Evolutionary conservation across 2,888 invertebrate species (phyloP), one percentile per base, ranked within the genome.

Genomic region (Ferrisia virgata): DNA sequence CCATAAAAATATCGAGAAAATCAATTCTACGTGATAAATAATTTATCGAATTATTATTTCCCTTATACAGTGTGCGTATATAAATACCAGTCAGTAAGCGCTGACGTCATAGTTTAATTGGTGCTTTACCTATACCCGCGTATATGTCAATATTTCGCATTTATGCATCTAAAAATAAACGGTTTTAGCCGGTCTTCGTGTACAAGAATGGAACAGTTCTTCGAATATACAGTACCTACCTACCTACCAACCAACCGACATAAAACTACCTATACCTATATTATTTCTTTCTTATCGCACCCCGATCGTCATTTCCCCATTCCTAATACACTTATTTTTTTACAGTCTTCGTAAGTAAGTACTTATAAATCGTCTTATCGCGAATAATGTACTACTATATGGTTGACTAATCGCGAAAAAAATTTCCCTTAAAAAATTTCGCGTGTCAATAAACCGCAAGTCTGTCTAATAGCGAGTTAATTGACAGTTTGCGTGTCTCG

Each of bases 31-130:
- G 53, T 18, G 11, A 53, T 53, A 53, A 53, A 53, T 53, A 53
- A 53, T 53, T 53, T 22, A 53, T 22, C 53, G 22, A 53, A 53
- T 15, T 43, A 43, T 53, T 53, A 53, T 22, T 53, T 43, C 22
- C 53, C 53, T 18, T 53, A 15, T 13, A 15, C 15, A n/a, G n/a
- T n/a, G n/a, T n/a, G 36, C 43, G 11, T 43, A 43, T 15, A 22
- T 53, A 6, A 53, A 53, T 53, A 53, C 13, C 53, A 53, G 43
- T 43, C 43, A 6, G 22, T 22, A 6, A n/a, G n/a, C 31, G 31
- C 43, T 69, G 69, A 69, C 69, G 69, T 69, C 69, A 69, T 28
- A 15, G 69, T 31, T 31, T 69, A 69, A 69, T 69, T 69, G 69
- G 69, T 31, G 31, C 31, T 69, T 69, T 18, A 53, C 31, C 18